A percentile compares a stretch with the other conserved stretches of the same genome.
These are phyloP conservation scores for Paradoxurus hermaphroditus DNA, from an alignment of 2,113 vertebrate species.

Conservation along the genomic window DNA sequence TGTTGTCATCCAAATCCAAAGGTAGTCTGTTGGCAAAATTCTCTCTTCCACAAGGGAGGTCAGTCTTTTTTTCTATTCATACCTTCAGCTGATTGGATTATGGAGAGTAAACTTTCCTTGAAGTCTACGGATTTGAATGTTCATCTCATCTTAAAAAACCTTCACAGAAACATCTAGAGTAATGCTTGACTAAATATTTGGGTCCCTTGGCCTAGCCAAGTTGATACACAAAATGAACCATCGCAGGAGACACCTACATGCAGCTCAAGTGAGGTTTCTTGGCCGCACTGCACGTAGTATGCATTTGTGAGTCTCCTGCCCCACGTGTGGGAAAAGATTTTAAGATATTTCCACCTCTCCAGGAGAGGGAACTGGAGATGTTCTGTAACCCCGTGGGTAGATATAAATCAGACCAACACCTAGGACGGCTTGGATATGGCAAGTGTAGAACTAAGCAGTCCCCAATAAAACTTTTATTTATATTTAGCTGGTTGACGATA, in stretches of 20 bases:
- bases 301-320: background rate
- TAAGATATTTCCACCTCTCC: background rate
- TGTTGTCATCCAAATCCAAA: background rate
- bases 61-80: background rate
- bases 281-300: background rate
- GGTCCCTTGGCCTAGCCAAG: background rate
- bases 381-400: background rate
- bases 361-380: background rate
- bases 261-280: background rate
- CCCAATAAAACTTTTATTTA: background rate
- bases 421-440: background rate
- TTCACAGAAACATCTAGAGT: background rate
- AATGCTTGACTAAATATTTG: background rate
- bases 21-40: background rate
- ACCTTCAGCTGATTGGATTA: background rate
- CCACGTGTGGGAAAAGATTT: too few species aligned
- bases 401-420: background rate
- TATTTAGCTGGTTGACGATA: background rate
- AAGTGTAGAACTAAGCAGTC: background rate
- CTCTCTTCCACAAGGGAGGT: background rate
- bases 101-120: background rate
- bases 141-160: background rate
- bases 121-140: background rate
- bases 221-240: background rate
- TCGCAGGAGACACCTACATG: background rate